Percentiles rank a stretch among this genome's conserved stretches.
Conservation (phyloP, 37 sponge, comb jelly and placozoan species). For the Diacarnus erythraeanus region DNA sequence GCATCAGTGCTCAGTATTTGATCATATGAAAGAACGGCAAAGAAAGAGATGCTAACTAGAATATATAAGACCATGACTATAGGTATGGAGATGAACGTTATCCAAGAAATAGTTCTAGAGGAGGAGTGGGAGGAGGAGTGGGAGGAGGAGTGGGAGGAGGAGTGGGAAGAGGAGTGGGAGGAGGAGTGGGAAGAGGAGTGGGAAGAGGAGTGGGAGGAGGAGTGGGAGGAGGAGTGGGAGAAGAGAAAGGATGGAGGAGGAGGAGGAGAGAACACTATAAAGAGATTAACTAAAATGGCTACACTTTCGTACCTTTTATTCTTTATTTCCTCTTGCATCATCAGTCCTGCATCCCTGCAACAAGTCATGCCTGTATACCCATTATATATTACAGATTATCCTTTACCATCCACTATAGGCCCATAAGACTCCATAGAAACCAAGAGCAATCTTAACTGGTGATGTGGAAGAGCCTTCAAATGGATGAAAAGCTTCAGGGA, state of each 20-base stretch:
- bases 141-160: not conserved
- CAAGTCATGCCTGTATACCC: not conserved
- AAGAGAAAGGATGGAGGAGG: not conserved
- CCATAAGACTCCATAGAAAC: not conserved
- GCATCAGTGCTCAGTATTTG: constrained; percentile 32
- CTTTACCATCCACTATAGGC: not conserved
- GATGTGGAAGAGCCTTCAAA: not conserved
- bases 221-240: not conserved
- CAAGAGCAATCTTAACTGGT: not conserved
- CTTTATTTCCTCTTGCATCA: constrained; percentile 7
- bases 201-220: not conserved
- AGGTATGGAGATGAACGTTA: constrained; percentile 38
- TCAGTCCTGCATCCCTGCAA: not conserved
- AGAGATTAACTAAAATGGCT: not conserved
- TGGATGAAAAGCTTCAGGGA: constrained; percentile 14
- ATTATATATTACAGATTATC: not conserved
- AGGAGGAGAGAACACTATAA: not conserved
- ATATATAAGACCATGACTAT: constrained; percentile 57
- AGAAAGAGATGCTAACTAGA: constrained; percentile 68
- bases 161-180: not conserved
- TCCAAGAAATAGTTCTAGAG: constrained; percentile 48
- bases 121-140: not conserved
- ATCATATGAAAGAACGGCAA: constrained; percentile 57
- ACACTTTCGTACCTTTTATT: not conserved
- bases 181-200: not conserved